Base-by-base conservation (phyloP, 2,113 vertebrate genomes). In the Cebidichthys violaceus region DNA sequence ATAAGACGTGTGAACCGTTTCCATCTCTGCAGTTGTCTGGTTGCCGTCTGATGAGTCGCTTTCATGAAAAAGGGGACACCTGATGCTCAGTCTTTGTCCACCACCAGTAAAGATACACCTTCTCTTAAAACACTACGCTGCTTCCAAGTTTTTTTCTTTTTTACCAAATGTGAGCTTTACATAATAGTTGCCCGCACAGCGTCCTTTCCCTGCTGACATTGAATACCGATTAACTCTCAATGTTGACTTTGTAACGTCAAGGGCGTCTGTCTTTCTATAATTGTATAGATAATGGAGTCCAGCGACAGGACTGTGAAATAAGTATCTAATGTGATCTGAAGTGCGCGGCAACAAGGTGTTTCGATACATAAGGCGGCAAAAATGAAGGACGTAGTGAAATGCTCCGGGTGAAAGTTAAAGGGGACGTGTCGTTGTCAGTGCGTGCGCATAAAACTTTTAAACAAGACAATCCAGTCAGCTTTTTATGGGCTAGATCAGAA, bases 181-280 rank as follows among this genome's bases (percentile, higher is more conserved):
- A 86, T 78, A 70, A 86, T 20, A 47, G 39, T 52, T 57, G 47
- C 14, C 35, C 41, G n/a, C 39, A 3, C 35, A 11, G 77, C 47
- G 62, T 84, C 61, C 66, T 59, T 64, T 84, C 57, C 59, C 70
- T 33, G 13, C 59, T 89, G 78, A 87, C 78, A 74, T 24, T 50
- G 77, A 87, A 75, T 70, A 75, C 73, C 37, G 87, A 86, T 87
- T 81, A 79, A 86, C 75, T 86, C 77, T 79, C 70, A 77, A 5
- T 79, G 33, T 77, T 66, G 86, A 73, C 83, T 84, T 81, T 89
- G 72, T 76, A 75, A 84, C 81, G 62, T 75, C 77, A 85, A 84
- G 78, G 78, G 75, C n/a, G 9, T 82, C 31, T 67, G 45, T 73
- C 77, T 43, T 33, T 57, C 55, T 29, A 43, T 60, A 61, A 76